Base-by-base conservation (phyloP, 64 coral and sea anemone genomes). In the Porites australiensis region DNA sequence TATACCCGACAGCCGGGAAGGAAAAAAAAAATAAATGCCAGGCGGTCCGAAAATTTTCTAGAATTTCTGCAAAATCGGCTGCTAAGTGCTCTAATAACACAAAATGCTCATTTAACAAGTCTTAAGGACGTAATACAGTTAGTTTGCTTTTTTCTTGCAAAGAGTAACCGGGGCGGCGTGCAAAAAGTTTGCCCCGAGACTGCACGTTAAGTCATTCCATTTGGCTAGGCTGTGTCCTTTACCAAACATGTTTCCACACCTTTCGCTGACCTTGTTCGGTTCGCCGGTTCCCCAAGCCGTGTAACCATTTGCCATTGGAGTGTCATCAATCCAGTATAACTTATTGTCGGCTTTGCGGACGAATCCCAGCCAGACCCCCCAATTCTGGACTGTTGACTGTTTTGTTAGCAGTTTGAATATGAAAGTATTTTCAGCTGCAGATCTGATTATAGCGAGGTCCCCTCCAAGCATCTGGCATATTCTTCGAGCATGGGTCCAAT, bases 311-410 rank as follows among this genome's bases (percentile, higher is more conserved):
- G 13, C 15, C 20, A 62, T 2, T 63, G 78, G 78, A 45, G 54
- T 82, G 13, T 43, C 78, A 37, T 82, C 78, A 43, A 82, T 44
- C 78, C 57, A 64, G 58, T 82, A 82, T 20, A 64, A 82, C 58
- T 82, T 82, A 4, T 82, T 37, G 27, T 37, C 27, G 27, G 27
- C 27, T 37, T 37, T 37, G 27, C 27, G 27, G 27, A 37, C 27
- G 14, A 82, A 44, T 5, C 78, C 78, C 60, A 82, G 78, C 78
- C 78, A 82, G 20, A 63, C 78, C 4, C 78, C 78, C 54, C 11
- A 82, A 46, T 0, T 2, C 63, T 54, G 43, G 4, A 62, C 12
- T 13, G 55, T 61, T 21, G 43, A 37, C 55, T 82, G 78, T 2
- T 61, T 61, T 37, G 37, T 82, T 58, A 82, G 12, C 55, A 82